Conservation (phyloP, 2,113 vertebrate species). For the Gymnogyps californianus region DNA sequence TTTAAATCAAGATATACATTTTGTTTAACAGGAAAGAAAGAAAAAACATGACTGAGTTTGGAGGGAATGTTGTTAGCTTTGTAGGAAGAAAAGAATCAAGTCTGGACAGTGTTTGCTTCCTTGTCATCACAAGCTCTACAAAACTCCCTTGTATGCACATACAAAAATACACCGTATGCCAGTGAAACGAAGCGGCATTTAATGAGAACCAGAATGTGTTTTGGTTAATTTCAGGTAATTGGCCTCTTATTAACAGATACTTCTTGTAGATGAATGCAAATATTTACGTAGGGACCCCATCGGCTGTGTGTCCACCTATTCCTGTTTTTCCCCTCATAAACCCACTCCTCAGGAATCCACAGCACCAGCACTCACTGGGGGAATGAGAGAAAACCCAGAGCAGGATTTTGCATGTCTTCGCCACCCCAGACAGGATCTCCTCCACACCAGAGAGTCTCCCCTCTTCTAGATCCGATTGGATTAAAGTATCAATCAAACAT, state of each 20-base stretch:
- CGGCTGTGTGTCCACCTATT: not conserved
- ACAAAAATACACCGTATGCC: slow-evolving; percentile 2
- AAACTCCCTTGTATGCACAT: not conserved
- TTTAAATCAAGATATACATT: not conserved
- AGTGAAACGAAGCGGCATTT: not conserved
- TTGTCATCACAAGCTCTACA: slow-evolving; percentile 12
- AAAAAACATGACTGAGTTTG: not conserved
- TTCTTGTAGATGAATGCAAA: slow-evolving; percentile 14
- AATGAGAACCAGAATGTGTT: not conserved
- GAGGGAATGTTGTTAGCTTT: slow-evolving; percentile 8
- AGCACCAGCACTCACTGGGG: not conserved
- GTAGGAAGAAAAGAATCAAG: not conserved
- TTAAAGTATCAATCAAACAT: not conserved
- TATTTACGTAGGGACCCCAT: not conserved
- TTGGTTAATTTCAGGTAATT: slow-evolving; percentile 21
- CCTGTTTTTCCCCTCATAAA: slow-evolving; percentile 15
- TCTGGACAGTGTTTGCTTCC: slow-evolving; percentile 41
- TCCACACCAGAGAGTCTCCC: not conserved
- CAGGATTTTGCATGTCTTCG: not conserved
- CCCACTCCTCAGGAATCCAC: not conserved
- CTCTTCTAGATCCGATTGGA: not conserved
- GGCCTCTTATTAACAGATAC: slow-evolving; percentile 8
- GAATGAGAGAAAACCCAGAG: not conserved
- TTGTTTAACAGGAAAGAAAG: slow-evolving; percentile 6
- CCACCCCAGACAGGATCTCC: not conserved